phyloP scores from a whole-genome alignment of 1,140 invertebrate species.

The Chlorops oryzae region DNA sequence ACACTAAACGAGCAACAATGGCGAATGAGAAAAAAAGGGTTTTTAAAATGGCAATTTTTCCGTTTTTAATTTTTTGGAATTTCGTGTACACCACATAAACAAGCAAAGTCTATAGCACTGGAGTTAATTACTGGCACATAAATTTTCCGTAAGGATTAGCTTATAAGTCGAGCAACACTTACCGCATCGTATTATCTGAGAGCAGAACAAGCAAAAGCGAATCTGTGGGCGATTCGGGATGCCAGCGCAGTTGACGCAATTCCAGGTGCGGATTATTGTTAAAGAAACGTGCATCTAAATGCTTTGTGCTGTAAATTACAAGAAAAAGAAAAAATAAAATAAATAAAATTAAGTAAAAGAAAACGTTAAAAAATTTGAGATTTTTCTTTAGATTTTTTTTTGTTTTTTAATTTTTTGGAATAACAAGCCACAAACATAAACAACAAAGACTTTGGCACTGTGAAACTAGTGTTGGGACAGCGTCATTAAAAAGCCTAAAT shows the following conservation, averaged over 20 bases:
- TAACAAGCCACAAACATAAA: too few species aligned
- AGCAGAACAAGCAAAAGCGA: constrained; percentile 72
- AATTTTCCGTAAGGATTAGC: too few species aligned
- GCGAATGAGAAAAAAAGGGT: not conserved
- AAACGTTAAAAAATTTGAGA: not conserved
- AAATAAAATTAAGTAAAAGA: constrained; percentile 3
- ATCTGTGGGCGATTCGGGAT: constrained; percentile 70
- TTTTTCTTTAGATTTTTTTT: too few species aligned
- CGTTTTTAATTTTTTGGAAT: not conserved
- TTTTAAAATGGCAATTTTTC: constrained; percentile 9
- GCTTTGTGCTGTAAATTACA: constrained; percentile 50
- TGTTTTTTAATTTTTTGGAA: too few species aligned
- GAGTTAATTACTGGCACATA: not conserved
- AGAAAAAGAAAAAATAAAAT: constrained; percentile 4
- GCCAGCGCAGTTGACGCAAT: constrained; percentile 68
- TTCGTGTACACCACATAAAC: not conserved
- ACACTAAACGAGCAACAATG: constrained; percentile 43
- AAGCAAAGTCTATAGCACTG: not conserved
- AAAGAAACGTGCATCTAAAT: constrained; percentile 58
- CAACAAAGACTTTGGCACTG: too few species aligned
- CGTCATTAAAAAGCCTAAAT: too few species aligned
- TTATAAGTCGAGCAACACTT: too few species aligned
- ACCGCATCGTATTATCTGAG: constrained; percentile 77
- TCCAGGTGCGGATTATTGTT: constrained; percentile 54
- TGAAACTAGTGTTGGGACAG: too few species aligned